Percentiles rank a stretch among this genome's conserved stretches.
Evolutionary conservation across 2,113 vertebrate genomes (phyloP).

Genomic region (Diglossa brunneiventris): DNA sequence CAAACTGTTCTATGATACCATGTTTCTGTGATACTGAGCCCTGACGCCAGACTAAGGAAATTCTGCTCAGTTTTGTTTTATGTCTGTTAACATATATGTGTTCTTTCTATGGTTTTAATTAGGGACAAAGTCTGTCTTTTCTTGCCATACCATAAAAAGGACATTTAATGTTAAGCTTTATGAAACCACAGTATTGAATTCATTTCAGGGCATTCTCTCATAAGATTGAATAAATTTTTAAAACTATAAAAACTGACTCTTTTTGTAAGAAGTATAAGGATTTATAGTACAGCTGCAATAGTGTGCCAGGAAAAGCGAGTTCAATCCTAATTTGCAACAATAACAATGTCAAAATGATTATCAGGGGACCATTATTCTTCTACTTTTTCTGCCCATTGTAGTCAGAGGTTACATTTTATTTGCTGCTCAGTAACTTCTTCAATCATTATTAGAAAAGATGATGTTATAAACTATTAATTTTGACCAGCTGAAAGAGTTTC

Average conservation of each 20-base stretch:
- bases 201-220: neutral
- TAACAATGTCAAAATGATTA: neutral
- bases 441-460: neutral
- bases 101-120: neutral
- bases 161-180: neutral
- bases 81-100: neutral
- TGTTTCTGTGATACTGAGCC: neutral
- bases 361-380: neutral
- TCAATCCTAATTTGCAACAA: conserved; percentile 1
- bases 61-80: neutral
- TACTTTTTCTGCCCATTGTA: neutral
- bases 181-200: neutral
- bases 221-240: neutral
- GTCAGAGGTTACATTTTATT: neutral
- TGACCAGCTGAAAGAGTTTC: neutral
- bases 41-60: neutral
- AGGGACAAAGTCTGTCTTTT: neutral
- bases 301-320: neutral
- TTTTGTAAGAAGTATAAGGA: neutral
- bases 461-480: conserved; percentile 19
- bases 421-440: neutral
- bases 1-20: rapidly evolving
- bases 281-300: neutral
- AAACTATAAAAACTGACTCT: neutral
- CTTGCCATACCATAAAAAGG: neutral